A percentile compares a stretch with the other conserved stretches of the same genome.
Conservation (phyloP, 1,140 invertebrate genomes). For the Drosophila navojoa region DNA sequence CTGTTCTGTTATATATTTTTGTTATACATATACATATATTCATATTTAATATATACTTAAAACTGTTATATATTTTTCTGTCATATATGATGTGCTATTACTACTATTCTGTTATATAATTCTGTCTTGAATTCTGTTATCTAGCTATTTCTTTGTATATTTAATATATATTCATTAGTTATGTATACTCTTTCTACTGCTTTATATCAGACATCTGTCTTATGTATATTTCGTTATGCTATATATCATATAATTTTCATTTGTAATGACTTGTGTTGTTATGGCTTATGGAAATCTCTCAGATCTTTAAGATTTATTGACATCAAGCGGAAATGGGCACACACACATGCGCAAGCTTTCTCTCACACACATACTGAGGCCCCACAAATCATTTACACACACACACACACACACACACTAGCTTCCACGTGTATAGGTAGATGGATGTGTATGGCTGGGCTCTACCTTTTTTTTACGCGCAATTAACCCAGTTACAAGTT, state of each 20-base stretch:
- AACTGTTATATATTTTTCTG: too few species aligned
- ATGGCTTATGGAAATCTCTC: conserved; percentile 45
- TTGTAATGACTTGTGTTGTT: conserved; percentile 14
- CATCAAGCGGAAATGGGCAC: conserved; percentile 56
- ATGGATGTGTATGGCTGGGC: conserved; percentile 21
- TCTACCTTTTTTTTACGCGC: conserved; percentile 72
- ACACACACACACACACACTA: conserved; percentile 16
- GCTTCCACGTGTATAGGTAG: not conserved
- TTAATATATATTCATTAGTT: not conserved
- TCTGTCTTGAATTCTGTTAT: not conserved
- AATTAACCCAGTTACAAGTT: conserved; percentile 82
- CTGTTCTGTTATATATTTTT: too few species aligned
- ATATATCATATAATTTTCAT: not conserved
- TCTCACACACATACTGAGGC: too few species aligned
- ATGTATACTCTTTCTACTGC: too few species aligned
- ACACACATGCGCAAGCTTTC: not conserved
- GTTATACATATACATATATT: too few species aligned
- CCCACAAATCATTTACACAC: conserved; percentile 10
- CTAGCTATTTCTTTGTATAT: conserved; percentile 22
- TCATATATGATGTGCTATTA: too few species aligned
- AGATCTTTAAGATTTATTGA: conserved; percentile 78
- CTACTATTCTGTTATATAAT: too few species aligned
- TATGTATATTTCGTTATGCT: conserved; percentile 12
- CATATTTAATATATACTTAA: too few species aligned
- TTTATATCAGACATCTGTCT: conserved; percentile 5